Evolutionary conservation across 92 coral and sea anemone species (phyloP), one percentile per base, ranked within the genome.

Genomic region (Ricordea florida): DNA sequence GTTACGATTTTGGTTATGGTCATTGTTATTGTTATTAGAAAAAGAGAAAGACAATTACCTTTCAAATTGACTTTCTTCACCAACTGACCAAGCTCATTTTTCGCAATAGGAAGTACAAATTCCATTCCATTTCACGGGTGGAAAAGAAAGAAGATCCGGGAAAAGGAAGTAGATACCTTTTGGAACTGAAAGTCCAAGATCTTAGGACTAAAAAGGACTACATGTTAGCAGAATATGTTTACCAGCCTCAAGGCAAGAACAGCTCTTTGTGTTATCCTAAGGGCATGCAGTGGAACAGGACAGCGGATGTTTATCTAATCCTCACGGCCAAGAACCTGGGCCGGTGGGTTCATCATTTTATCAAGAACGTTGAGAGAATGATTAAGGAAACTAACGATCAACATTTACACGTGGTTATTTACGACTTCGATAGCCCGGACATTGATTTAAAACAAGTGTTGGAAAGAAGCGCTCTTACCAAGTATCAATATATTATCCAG

Each of bases 201-300:
- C 79, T 76, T 41, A 20, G 45, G 8, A 70, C 45, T 29, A 69
- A 72, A 25, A 18, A 72, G 14, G 50, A 61, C 0, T 63, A 80
- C 42, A 72, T 79, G 10, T 28, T 85, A 17, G 83, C 98, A 27
- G 92, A 94, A 60, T 88, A 91, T 79, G 70, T 94, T 24, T 80
- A 76, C 40, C 72, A 67, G 38, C 59, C 79, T 47, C 42, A 43
- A 0, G 41, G 46, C 16, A 57, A 64, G 4, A 51, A 50, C 5
- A 38, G 14, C 2, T 17, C 18, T 1, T 9, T 78, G n/a, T 90
- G 92, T 18, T 82, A 65, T n/a, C 96, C 92, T 0, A 37, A 42
- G 10, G 76, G 81, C 30, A 52, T 77, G 51, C 89, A 77, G 11
- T 90, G 96, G 96, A 61, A 82, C 55, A 68, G 82, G 45, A 63